Evolutionary conservation across 2,113 vertebrate species (phyloP).

Genomic region (Anolis carolinensis): DNA sequence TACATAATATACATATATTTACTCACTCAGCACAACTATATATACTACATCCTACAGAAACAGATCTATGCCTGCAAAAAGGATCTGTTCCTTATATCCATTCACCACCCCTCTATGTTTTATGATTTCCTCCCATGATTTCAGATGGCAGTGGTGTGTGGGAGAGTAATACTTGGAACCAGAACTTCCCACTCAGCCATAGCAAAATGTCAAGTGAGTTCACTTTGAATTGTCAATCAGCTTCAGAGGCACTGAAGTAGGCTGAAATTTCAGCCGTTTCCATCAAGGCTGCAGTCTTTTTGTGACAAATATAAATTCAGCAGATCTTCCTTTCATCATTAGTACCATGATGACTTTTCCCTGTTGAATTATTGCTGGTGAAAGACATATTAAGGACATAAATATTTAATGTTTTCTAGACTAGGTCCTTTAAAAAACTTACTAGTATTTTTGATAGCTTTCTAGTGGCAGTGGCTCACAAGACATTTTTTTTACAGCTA

Average conservation of each 20-base stretch:
- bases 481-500: background rate
- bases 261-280: background rate
- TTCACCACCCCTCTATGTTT: too few species aligned
- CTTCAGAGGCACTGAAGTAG: background rate
- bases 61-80: background rate
- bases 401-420: background rate
- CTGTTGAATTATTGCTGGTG: background rate
- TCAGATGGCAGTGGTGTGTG: too few species aligned
- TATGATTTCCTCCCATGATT: background rate
- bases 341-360: background rate
- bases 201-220: background rate
- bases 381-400: background rate
- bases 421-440: background rate
- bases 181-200: too few species aligned
- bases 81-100: background rate
- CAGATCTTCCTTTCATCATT: background rate
- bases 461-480: background rate
- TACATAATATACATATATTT: background rate
- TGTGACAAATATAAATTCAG: background rate
- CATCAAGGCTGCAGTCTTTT: background rate
- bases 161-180: too few species aligned
- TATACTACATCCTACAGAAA: background rate
- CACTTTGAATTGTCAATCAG: background rate
- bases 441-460: background rate
- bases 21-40: background rate